These are phyloP conservation scores for Aldabrachelys gigantea DNA, from an alignment of 2,113 vertebrate species.

Conservation along the genomic window DNA sequence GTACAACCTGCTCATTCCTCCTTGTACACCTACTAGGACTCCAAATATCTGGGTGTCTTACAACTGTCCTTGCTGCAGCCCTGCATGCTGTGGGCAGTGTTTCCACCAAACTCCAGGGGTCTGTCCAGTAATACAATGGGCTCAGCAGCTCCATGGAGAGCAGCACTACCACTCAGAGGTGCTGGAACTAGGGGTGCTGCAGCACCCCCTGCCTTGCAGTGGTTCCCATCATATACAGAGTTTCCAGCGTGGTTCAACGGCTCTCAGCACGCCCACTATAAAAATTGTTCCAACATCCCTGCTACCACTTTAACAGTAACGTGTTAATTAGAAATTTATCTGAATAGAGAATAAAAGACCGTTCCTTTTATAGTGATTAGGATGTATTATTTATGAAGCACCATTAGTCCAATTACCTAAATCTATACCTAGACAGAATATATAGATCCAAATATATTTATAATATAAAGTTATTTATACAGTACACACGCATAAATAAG, in stretches of 20 bases:
- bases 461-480: not conserved
- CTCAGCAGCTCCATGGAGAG: not conserved
- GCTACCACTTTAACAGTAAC: not conserved
- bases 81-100: not conserved
- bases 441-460: not conserved
- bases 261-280: too few relatives aligned
- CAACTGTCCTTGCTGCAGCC: not conserved
- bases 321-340: not conserved
- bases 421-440: not conserved
- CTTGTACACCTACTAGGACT: not conserved
- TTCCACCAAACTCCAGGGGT: not conserved
- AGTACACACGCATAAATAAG: not conserved
- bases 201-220: too few relatives aligned
- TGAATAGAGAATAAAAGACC: not conserved
- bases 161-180: not conserved
- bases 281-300: too few relatives aligned
- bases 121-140: not conserved
- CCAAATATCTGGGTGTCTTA: not conserved
- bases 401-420: not conserved
- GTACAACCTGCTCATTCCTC: not conserved
- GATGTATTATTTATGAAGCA: not conserved
- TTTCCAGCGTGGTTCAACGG: too few relatives aligned
- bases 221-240: too few relatives aligned
- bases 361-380: not conserved
- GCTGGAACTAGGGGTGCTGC: too few relatives aligned